These are phyloP conservation scores for Rotaria socialis DNA, from an alignment of 2,888 invertebrate species.

Conservation along the genomic window DNA sequence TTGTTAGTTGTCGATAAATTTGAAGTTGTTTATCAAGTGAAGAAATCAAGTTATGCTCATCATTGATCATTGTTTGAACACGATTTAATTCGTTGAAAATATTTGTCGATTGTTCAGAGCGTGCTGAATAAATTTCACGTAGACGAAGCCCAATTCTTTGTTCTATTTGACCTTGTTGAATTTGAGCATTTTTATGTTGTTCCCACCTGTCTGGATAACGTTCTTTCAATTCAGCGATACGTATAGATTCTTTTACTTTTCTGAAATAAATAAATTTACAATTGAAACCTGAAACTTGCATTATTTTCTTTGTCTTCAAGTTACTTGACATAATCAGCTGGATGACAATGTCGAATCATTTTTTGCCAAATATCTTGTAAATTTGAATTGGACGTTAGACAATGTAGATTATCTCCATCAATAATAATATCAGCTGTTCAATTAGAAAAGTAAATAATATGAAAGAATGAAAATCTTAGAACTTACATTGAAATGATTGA, in stretches of 20 bases:
- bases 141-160: not conserved
- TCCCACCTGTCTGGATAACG: not conserved
- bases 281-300: not conserved
- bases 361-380: not conserved
- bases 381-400: not conserved
- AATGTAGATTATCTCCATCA: not conserved
- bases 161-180: not conserved
- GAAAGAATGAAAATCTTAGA: too few relatives aligned
- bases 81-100: conserved; percentile 10
- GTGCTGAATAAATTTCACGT: not conserved
- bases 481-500: too few relatives aligned
- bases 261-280: not conserved
- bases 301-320: not conserved
- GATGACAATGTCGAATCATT: not conserved
- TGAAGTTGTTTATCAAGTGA: not conserved
- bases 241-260: not conserved
- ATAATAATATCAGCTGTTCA: too few relatives aligned
- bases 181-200: conserved; percentile 19
- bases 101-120: not conserved
- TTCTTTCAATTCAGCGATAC: not conserved
- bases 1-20: not conserved
- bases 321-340: not conserved
- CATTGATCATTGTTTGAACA: not conserved
- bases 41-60: not conserved
- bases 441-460: too few relatives aligned